Percentiles rank a stretch among this genome's conserved stretches.
Conservation (phyloP, 2,113 vertebrate species). For the Gopherus flavomarginatus region DNA sequence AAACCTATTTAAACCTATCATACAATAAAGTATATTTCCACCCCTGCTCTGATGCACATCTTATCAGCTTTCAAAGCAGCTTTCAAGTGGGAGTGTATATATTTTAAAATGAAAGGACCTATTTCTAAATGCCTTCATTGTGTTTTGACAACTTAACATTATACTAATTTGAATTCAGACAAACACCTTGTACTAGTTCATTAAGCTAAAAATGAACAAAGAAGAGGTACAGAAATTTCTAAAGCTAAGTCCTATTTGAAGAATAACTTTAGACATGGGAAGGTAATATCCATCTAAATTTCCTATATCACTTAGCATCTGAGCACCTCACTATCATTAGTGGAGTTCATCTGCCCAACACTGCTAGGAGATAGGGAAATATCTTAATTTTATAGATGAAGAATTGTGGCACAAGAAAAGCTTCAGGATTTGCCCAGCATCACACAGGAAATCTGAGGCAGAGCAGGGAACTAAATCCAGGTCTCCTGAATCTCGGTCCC, state of each 20-base stretch:
- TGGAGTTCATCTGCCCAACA: not conserved
- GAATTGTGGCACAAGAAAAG: not conserved
- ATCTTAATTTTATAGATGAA: not conserved
- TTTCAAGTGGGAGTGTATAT: not conserved
- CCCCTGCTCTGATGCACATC: not conserved
- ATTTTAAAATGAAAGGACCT: not conserved
- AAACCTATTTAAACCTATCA: not conserved
- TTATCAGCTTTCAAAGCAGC: not conserved
- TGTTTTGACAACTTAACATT: conserved; percentile 10
- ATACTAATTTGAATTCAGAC: not conserved
- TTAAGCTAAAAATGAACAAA: not conserved
- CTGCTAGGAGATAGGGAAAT: fast-evolving
- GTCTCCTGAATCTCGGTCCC: not conserved
- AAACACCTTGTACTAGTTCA: not conserved
- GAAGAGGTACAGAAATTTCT: not conserved
- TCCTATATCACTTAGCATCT: not conserved
- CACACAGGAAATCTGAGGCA: not conserved
- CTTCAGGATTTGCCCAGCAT: not conserved
- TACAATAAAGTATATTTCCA: not conserved
- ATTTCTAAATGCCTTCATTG: not conserved
- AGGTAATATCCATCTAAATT: not conserved
- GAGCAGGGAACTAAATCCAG: not conserved
- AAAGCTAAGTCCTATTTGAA: not conserved
- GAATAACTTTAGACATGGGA: not conserved
- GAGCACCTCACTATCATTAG: not conserved